Base-by-base conservation (phyloP, 2,113 vertebrate species). In the Dryoscopus gambensis region DNA sequence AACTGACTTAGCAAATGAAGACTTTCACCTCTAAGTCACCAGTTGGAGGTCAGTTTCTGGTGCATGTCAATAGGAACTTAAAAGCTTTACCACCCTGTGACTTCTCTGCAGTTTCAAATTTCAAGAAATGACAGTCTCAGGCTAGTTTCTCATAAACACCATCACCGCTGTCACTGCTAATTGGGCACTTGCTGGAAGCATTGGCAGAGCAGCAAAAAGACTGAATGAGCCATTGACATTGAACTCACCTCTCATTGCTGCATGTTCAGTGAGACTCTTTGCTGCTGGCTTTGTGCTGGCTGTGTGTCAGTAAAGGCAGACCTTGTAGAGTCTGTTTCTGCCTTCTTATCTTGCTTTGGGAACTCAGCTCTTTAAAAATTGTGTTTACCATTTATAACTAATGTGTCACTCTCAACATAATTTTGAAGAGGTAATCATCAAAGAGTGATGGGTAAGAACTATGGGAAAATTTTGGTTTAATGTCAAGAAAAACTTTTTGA, bases 101-200 rank as follows among this genome's bases (percentile, higher is more conserved):
- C 78, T 94, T 87, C 67, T 90, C 81, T 95, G 84, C 78, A 91
- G 87, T 83, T 94, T 93, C 84, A 93, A 89, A 94, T 93, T 83
- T 73, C 83, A 91, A 94, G 93, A 90, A 94, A 94, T 94, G 49
- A 74, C 87, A 86, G 70, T 93, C 87, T 95, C 59, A 42, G 53
- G 25, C 93, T 83, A 83, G 89, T 94, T 93, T 91, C 91, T 95
- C 87, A 93, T 95, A 90, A 96, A 93, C 91, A 95, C 87, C 75
- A 90, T 62, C 50, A 55, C 67, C 0, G 13, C 93, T 95, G 89
- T 96, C 93, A 91, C 31, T 91, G 91, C 28, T 94, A 97, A 95
- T 91, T 96, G 87, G 78, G 85, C 79, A 80, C 47, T 87, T 91
- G 91, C 95, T 95, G 80, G 69, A 95, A 92, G 77, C 77, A 63